Percentiles rank a stretch among this genome's conserved stretches.
Evolutionary conservation across 1,140 invertebrate genomes (phyloP).

Genomic region (Caenorhabditis brenneri): DNA sequence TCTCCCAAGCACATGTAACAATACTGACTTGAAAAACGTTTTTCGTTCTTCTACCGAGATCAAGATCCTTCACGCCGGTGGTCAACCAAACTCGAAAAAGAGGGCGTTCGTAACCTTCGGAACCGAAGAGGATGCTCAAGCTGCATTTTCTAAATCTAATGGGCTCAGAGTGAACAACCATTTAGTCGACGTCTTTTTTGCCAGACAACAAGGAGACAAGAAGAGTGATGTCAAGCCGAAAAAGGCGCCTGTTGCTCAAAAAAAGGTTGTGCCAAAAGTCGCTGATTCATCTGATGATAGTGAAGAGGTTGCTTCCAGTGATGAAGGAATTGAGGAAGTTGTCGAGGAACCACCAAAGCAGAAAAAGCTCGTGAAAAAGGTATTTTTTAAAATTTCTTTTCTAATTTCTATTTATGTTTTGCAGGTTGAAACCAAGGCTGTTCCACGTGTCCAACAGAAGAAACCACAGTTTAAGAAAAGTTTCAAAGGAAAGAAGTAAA

Average conservation of each 20-base stretch:
- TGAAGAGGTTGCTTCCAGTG: constrained; percentile 40
- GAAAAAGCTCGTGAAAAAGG: constrained; percentile 22
- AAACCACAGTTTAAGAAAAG: constrained; percentile 15
- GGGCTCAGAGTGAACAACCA: constrained; percentile 41
- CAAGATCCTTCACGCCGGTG: constrained; percentile 20
- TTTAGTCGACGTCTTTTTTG: constrained; percentile 50
- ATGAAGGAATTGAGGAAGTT: constrained; percentile 47
- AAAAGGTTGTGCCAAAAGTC: not conserved
- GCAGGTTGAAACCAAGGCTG: not conserved
- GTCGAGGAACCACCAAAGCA: constrained; percentile 3
- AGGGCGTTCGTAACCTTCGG: constrained; percentile 46
- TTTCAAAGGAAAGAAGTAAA: constrained; percentile 33
- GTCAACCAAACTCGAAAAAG: not conserved
- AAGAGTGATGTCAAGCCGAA: constrained; percentile 1
- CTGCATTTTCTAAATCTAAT: constrained; percentile 47
- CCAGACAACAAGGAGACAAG: constrained; percentile 5
- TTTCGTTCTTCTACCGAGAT: constrained; percentile 45
- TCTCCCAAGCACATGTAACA: not conserved
- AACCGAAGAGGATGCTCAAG: constrained; percentile 41
- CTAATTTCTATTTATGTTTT: not conserved
- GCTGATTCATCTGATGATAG: constrained; percentile 12
- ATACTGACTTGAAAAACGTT: constrained; percentile 43
- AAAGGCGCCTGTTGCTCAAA: not conserved
- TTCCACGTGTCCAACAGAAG: constrained; percentile 4
- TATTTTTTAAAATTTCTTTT: not conserved